Evolutionary conservation across 1,140 invertebrate genomes (phyloP).

Genomic region (Odontomachus brunneus): DNA sequence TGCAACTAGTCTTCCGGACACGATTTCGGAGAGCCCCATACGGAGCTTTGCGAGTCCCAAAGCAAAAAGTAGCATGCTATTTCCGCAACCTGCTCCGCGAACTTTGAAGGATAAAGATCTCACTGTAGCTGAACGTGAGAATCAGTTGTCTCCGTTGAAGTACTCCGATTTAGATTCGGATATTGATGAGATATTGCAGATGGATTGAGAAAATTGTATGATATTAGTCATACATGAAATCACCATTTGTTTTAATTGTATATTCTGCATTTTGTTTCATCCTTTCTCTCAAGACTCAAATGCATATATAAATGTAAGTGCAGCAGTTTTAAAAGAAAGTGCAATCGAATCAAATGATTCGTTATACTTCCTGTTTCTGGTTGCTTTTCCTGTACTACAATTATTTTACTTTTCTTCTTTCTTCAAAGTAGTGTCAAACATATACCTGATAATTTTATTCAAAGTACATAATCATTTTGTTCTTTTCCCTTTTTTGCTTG

Average conservation of each 20-base stretch:
- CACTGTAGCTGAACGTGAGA: constrained; percentile 32
- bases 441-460: too few species aligned
- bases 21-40: constrained; percentile 57
- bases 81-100: constrained; percentile 71
- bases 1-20: constrained; percentile 52
- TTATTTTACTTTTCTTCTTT: too few species aligned
- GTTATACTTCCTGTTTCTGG: too few species aligned
- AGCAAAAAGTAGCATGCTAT: constrained; percentile 14
- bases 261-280: background rate
- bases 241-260: background rate
- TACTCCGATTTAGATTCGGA: constrained; percentile 79
- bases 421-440: too few species aligned
- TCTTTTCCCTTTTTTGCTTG: too few species aligned
- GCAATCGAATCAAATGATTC: too few species aligned
- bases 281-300: too few species aligned
- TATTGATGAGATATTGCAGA: constrained; percentile 79
- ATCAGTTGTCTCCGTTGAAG: constrained; percentile 67
- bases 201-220: constrained; percentile 58
- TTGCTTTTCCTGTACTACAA: too few species aligned
- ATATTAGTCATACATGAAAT: background rate
- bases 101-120: constrained; percentile 64
- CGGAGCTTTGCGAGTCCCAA: constrained; percentile 9
- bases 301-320: too few species aligned
- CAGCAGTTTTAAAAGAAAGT: too few species aligned
- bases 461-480: too few species aligned